Base-by-base conservation (phyloP, 1,140 invertebrate species). In the Aplysia californica region DNA sequence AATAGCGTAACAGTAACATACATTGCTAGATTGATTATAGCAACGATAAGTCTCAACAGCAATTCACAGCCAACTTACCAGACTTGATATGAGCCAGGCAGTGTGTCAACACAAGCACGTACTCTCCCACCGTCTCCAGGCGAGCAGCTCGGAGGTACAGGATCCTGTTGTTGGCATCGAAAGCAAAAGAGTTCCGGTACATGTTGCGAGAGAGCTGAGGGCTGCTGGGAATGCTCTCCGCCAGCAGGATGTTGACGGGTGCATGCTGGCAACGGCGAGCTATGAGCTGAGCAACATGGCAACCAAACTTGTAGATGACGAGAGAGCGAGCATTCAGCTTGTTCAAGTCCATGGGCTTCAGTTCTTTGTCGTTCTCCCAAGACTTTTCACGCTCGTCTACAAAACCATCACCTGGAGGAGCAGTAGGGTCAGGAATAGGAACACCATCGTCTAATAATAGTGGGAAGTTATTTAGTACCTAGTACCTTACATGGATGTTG, bases 251-350 rank as follows among this genome's bases (percentile, higher is more conserved):
- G 4, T 86, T 88, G 23, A 88, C 80, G 35, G 87, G 87, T n/a
- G 75, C 26, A 61, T 86, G 85, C 33, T 83, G 80, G 75, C 87
- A 88, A 6, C 58, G 58, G 6, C 58, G 58, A 26, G 82, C 68
- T 1, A 88, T 79, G 35, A 87, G 76, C 33, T 85, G 83, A 1
- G 81, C 74, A 0, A 87, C 79, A 76, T 87, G 87, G 68, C 80
- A 85, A 21, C 86, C 87, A 78, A 87, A 88, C 81, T 88, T 88
- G 81, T 88, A 88, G 10, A 88, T 82, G 65, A 88, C 84, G 66
- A 88, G 88, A 31, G 80, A 81, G 44, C 87, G 78, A n/a, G 86
- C 80, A 79, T 83, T 81, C 3, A 88, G 76, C 61, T 84, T 86
- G 72, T 85, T 87, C 21, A 88, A 77, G 75, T 88, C 87, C 23